Base-by-base conservation (phyloP, 2,113 vertebrate species). In the Hipposideros armiger region DNA sequence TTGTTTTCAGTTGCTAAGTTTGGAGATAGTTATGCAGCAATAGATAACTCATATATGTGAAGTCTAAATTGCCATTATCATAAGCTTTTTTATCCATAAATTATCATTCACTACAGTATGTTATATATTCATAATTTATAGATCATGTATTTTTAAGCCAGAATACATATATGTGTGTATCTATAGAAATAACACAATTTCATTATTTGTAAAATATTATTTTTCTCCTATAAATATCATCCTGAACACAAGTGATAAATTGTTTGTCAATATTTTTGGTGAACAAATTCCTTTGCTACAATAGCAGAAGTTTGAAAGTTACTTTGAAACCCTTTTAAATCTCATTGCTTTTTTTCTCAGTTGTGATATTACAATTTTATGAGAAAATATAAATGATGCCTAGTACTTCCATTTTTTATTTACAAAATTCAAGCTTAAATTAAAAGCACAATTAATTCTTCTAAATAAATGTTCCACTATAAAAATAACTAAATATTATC, bases 371-470 rank as follows among this genome's bases (percentile, higher is more conserved):
- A 52, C 7, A 54, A 36, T 93, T 95, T 92, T 28, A 50, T 78
- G 26, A 83, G 45, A 96, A 96, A 84, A 47, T 50, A 82, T 87
- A 82, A 88, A 83, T 73, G 54, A 60, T 76, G 22, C 40, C 22
- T 88, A 62, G 30, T 42, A 67, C 14, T 72, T 86, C 66, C 13
- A 54, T 20, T 58, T 62, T 80, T 92, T 66, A 74, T 77, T 91
- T 94, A 42, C 76, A 90, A 87, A 87, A 64, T 70, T 56, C 58
- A 94, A 56, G 30, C 2, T 2, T 72, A 97, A 84, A 26, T 66
- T 88, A 69, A 95, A 52, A 47, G 6, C 11, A 66, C 26, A 94
- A 78, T 74, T 40, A 50, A 42, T 86, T 94, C 50, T 90, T 89
- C 30, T 72, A 85, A 88, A 73, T 84, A 88, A 95, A 76, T 24